These are phyloP conservation scores for Nomada goodeniana DNA, from an alignment of 2,888 invertebrate genomes.

Conservation along the genomic window DNA sequence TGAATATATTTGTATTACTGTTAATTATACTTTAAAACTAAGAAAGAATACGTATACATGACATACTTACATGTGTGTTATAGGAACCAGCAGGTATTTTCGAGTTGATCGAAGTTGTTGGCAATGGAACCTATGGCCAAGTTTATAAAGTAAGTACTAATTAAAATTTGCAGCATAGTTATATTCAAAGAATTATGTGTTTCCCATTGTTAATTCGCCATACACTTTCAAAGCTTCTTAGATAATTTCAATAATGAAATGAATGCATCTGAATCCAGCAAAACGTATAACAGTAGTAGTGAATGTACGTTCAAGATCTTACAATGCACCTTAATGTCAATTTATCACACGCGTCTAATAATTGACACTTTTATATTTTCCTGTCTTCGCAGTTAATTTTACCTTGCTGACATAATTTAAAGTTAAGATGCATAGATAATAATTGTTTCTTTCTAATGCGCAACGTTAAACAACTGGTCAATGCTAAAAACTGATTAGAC, in stretches of 20 bases:
- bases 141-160: slow-evolving; percentile 96
- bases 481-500: neutral
- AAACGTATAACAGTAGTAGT: neutral
- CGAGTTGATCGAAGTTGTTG: slow-evolving; percentile 99
- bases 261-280: neutral
- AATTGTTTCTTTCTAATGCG: neutral
- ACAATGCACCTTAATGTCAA: neutral
- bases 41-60: neutral
- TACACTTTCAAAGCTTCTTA: neutral
- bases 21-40: neutral
- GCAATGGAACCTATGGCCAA: slow-evolving; percentile 99
- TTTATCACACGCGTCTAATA: neutral
- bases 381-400: neutral
- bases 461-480: too few species aligned
- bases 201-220: neutral
- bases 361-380: neutral
- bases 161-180: neutral
- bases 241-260: neutral
- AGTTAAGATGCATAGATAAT: neutral
- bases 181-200: neutral
- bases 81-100: slow-evolving; percentile 99
- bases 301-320: neutral
- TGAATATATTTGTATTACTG: too few species aligned
- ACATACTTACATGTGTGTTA: slow-evolving; percentile 80
- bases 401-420: neutral